These are phyloP conservation scores for Idaea dimidiata DNA, from an alignment of 2,888 invertebrate genomes.

Conservation along the genomic window DNA sequence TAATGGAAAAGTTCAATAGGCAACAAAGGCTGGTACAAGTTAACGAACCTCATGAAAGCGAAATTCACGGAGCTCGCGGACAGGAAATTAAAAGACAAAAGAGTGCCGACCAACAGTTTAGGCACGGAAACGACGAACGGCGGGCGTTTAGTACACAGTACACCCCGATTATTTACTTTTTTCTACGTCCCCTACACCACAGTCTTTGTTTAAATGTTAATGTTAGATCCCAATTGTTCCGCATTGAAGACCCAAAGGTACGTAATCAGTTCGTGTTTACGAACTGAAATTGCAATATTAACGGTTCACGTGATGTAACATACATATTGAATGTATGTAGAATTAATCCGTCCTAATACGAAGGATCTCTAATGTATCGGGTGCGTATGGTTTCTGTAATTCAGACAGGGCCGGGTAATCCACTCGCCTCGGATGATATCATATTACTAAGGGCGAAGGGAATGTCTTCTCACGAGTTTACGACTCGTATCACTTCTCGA, in stretches of 20 bases:
- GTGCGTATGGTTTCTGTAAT: constrained; percentile 78
- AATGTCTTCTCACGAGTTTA: constrained; percentile 54
- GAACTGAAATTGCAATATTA: constrained; percentile 45
- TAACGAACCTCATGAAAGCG: constrained; percentile 76
- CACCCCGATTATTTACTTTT: constrained; percentile 47
- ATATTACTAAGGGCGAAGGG: constrained; percentile 62
- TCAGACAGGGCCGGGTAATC: constrained; percentile 72
- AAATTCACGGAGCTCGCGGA: constrained; percentile 72
- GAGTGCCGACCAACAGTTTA: constrained; percentile 70
- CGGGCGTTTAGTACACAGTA: constrained; percentile 44
- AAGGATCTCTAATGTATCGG: constrained; percentile 66
- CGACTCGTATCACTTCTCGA: constrained; percentile 34
- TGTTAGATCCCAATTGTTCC: not conserved
- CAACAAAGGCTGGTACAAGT: constrained; percentile 76
- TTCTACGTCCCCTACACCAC: constrained; percentile 53
- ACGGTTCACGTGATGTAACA: constrained; percentile 49
- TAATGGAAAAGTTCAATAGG: constrained; percentile 79
- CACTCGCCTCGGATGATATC: constrained; percentile 65
- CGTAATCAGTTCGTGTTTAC: not conserved
- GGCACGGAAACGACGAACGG: constrained; percentile 73
- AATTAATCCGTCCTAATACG: constrained; percentile 72
- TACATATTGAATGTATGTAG: constrained; percentile 60
- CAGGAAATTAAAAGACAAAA: constrained; percentile 81
- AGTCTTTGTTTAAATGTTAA: constrained; percentile 49
- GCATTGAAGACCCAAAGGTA: not conserved